Conservation (phyloP, 2,888 invertebrate species). For the Drosophila tripunctata region DNA sequence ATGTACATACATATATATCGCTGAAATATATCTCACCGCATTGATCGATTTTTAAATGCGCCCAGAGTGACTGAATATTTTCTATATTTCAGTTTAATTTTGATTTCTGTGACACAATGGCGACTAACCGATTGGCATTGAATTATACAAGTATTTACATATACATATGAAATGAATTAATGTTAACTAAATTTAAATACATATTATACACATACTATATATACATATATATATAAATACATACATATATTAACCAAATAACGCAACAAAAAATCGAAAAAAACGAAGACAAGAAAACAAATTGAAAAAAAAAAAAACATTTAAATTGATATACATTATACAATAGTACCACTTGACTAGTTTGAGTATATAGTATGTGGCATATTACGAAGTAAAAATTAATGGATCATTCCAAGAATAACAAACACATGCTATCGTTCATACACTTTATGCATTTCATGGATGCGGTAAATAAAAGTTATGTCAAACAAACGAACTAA, state of each 20-base stretch:
- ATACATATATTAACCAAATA: slow-evolving; percentile 44
- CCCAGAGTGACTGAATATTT: slow-evolving; percentile 30
- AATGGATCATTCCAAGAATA: slow-evolving; percentile 16
- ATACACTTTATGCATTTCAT: slow-evolving; percentile 41
- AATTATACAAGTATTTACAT: slow-evolving; percentile 41
- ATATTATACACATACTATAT: slow-evolving; percentile 66
- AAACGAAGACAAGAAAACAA: too few relatives aligned
- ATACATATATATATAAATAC: slow-evolving; percentile 45
- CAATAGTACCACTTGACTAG: slow-evolving; percentile 31
- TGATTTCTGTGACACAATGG: slow-evolving; percentile 25
- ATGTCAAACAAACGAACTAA: slow-evolving; percentile 29
- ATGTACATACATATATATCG: neutral
- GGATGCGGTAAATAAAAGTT: slow-evolving; percentile 55
- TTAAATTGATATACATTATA: slow-evolving; percentile 46
- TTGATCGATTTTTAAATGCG: neutral
- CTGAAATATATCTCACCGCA: neutral
- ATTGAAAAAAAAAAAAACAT: slow-evolving; percentile 16
- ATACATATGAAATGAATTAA: slow-evolving; percentile 65
- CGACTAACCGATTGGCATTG: slow-evolving; percentile 37
- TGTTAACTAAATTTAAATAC: slow-evolving; percentile 77
- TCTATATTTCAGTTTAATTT: slow-evolving; percentile 9
- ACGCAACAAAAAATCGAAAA: slow-evolving; percentile 19
- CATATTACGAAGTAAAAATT: neutral
- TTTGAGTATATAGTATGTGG: slow-evolving; percentile 4
- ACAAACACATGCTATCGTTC: slow-evolving; percentile 1